These are phyloP conservation scores for Brotula barbata DNA, from an alignment of 2,797 vertebrate genomes.

Conservation along the genomic window DNA sequence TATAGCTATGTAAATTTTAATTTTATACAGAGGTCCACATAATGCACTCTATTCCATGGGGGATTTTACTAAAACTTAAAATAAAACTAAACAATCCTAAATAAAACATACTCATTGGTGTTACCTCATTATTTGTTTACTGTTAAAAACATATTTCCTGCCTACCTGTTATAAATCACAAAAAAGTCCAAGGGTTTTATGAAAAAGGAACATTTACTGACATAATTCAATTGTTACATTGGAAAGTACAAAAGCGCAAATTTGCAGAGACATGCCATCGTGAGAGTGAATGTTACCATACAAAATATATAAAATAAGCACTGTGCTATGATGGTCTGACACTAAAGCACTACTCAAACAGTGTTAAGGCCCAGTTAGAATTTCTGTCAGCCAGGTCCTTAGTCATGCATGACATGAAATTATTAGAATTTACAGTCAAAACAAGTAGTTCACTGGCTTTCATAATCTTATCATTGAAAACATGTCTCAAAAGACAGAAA, in stretches of 20 bases:
- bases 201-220: conserved; percentile 54
- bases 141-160: too few relatives aligned
- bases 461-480: conserved; percentile 19
- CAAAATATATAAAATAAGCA: conserved; percentile 43
- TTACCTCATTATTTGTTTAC: too few relatives aligned
- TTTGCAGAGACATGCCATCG: conserved; percentile 8
- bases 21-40: too few relatives aligned
- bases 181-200: neutral
- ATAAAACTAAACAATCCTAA: too few relatives aligned
- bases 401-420: neutral
- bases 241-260: conserved; percentile 3
- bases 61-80: too few relatives aligned
- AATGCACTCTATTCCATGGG: too few relatives aligned
- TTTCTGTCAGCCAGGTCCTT: conserved; percentile 1
- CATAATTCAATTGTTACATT: conserved; percentile 17
- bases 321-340: neutral
- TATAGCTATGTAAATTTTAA: too few relatives aligned
- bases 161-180: neutral
- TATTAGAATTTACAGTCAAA: conserved; percentile 19
- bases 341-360: conserved; percentile 1
- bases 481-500: neutral
- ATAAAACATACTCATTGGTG: too few relatives aligned
- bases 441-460: conserved; percentile 35
- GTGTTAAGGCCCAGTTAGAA: neutral
- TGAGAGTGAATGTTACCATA: conserved; percentile 16